A percentile compares a stretch with the other conserved stretches of the same genome.
These are phyloP conservation scores for Helleia helle DNA, from an alignment of 2,888 invertebrate genomes.

Conservation along the genomic window DNA sequence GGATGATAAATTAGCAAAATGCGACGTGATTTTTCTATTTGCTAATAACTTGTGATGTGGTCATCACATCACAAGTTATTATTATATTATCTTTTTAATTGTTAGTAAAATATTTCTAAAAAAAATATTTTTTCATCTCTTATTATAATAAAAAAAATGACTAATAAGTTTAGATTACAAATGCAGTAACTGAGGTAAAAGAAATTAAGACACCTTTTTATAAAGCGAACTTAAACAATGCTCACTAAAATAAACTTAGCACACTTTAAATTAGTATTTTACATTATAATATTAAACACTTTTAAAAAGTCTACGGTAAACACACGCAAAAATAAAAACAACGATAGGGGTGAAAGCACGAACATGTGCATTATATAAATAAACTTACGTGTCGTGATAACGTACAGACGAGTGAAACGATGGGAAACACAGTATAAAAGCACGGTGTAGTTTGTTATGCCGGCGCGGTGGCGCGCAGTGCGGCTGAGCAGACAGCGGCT, in stretches of 20 bases:
- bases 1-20: background rate
- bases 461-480: constrained; percentile 29
- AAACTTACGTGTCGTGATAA: constrained; percentile 39
- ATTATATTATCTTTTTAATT: too few relatives aligned
- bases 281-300: background rate
- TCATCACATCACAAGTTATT: too few relatives aligned
- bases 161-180: too few relatives aligned
- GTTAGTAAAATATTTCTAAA: too few relatives aligned
- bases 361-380: constrained; percentile 11
- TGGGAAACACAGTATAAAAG: constrained; percentile 39
- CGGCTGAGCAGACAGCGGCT: constrained; percentile 24
- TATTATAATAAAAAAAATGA: too few relatives aligned
- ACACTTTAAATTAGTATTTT: background rate
- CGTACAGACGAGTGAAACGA: constrained; percentile 23
- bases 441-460: constrained; percentile 49
- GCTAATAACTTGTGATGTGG: background rate
- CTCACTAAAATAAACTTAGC: background rate
- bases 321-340: background rate
- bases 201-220: background rate
- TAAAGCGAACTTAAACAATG: background rate
- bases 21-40: background rate
- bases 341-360: background rate
- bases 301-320: background rate
- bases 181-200: too few relatives aligned
- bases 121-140: too few relatives aligned